These are phyloP conservation scores for Callyntrura guangdongensis DNA, from an alignment of 2,888 invertebrate genomes.

Conservation along the genomic window DNA sequence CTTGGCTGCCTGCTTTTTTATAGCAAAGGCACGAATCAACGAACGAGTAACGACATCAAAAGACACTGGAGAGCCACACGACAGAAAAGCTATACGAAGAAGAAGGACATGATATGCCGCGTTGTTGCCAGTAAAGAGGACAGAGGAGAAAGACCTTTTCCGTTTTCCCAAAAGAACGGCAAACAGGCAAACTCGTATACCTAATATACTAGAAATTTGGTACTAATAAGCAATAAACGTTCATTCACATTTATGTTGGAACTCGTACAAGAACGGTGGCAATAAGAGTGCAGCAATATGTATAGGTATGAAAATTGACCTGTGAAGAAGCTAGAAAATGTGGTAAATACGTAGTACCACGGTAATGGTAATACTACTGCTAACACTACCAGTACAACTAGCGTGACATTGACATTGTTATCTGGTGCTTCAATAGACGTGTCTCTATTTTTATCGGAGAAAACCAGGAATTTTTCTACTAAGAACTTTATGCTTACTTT, in stretches of 20 bases:
- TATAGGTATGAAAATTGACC: neutral
- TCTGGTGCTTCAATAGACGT: neutral
- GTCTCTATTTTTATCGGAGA: conserved; percentile 1
- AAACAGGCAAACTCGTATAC: neutral
- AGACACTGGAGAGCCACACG: neutral
- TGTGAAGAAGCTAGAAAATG: neutral
- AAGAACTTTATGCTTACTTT: conserved; percentile 8
- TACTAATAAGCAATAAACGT: conserved; percentile 50
- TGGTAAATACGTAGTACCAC: neutral
- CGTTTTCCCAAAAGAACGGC: neutral
- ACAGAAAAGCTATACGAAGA: neutral
- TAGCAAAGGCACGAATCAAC: conserved; percentile 52
- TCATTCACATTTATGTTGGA: conserved; percentile 28
- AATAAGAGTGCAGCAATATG: neutral
- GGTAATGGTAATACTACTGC: conserved; percentile 16
- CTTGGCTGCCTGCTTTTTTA: conserved; percentile 26
- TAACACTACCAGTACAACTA: neutral
- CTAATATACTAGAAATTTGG: neutral
- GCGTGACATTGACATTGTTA: conserved; percentile 65
- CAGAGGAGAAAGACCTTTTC: neutral
- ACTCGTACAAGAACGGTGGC: neutral
- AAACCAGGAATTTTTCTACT: conserved; percentile 12
- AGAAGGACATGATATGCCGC: neutral
- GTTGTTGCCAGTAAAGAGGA: no score
- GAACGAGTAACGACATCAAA: conserved; percentile 22